These are phyloP conservation scores for Cryptus viduatorius DNA, from an alignment of 2,888 invertebrate species.

Conservation along the genomic window DNA sequence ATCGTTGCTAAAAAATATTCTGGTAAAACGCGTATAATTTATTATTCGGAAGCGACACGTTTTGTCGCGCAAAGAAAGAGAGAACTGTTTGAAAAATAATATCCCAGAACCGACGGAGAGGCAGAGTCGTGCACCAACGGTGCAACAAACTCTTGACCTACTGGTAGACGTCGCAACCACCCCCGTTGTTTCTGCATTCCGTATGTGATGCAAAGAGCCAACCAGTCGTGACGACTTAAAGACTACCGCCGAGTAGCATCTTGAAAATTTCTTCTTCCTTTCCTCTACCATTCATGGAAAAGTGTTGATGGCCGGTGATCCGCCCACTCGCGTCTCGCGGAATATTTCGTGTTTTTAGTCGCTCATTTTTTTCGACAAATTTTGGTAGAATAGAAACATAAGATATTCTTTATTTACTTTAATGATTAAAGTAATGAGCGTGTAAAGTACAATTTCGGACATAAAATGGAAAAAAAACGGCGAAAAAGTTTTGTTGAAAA, in stretches of 20 bases:
- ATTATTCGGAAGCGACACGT: neutral
- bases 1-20: neutral
- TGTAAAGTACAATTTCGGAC: neutral
- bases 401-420: neutral
- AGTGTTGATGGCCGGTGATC: neutral
- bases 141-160: conserved; percentile 66
- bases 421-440: neutral
- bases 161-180: conserved; percentile 46
- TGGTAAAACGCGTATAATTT: neutral
- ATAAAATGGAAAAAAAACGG: too few relatives aligned
- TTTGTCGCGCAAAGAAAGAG: neutral
- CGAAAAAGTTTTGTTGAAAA: neutral
- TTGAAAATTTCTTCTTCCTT: conserved; percentile 53
- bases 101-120: neutral
- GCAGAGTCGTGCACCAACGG: conserved; percentile 14
- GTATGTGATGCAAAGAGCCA: conserved; percentile 32
- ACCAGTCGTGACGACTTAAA: conserved; percentile 40
- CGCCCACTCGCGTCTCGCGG: neutral
- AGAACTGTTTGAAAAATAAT: conserved; percentile 5
- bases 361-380: neutral
- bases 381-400: neutral
- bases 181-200: conserved; percentile 40
- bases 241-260: conserved; percentile 44
- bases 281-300: conserved; percentile 12
- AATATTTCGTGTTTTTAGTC: neutral